These are phyloP conservation scores for Perognathus longimembris DNA, from an alignment of 2,113 vertebrate genomes.

Conservation along the genomic window DNA sequence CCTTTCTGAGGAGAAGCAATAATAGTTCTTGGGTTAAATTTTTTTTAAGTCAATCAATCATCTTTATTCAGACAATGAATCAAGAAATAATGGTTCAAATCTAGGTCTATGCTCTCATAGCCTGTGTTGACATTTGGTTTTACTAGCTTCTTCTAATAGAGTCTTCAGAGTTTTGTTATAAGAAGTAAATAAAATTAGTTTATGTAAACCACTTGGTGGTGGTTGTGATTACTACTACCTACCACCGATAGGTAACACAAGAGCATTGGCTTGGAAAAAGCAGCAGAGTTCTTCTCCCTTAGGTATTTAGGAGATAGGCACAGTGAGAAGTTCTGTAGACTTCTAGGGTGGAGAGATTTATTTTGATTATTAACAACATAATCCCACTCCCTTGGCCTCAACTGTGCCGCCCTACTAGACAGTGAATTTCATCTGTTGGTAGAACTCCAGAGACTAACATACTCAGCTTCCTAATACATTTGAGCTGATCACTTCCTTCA, in stretches of 20 bases:
- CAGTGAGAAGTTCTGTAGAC: neutral
- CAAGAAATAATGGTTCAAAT: neutral
- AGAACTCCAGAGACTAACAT: slow-evolving; percentile 8
- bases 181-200: slow-evolving; percentile 36
- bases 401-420: neutral
- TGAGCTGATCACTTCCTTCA: slow-evolving; percentile 27
- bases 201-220: neutral
- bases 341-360: neutral
- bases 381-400: neutral
- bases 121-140: neutral
- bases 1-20: neutral
- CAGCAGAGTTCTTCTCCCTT: neutral
- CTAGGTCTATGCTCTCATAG: neutral
- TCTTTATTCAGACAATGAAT: neutral
- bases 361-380: slow-evolving; percentile 38
- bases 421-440: neutral
- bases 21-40: neutral
- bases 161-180: neutral
- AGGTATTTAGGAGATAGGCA: neutral
- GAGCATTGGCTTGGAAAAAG: neutral
- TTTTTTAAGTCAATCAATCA: neutral
- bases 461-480: slow-evolving; percentile 40
- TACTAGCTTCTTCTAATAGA: neutral
- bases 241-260: neutral
- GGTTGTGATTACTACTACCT: neutral